Conservation (phyloP, 1,140 invertebrate species). For the Radopholus similis region DNA sequence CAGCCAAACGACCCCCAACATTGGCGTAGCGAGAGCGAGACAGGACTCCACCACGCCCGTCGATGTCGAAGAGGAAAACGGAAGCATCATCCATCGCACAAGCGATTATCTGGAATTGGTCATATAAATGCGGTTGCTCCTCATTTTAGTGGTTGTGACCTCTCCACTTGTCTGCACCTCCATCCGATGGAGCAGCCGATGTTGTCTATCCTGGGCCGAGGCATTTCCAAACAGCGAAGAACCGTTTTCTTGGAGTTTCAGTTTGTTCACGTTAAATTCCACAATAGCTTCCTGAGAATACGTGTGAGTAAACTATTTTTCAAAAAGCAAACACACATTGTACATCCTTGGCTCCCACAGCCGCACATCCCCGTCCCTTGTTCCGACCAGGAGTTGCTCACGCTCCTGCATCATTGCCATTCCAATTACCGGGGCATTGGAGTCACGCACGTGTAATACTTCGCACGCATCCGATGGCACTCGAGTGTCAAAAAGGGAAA, state of each 20-base stretch:
- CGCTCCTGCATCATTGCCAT: constrained; percentile 12
- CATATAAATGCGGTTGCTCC: not conserved
- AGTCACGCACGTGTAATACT: constrained; percentile 46
- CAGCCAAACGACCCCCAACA: constrained; percentile 1
- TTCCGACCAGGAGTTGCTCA: constrained; percentile 30
- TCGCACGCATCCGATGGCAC: constrained; percentile 32
- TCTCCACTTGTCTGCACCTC: constrained; percentile 15
- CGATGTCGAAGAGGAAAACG: constrained; percentile 38
- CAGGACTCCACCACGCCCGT: constrained; percentile 33
- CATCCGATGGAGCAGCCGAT: constrained; percentile 15
- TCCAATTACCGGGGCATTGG: constrained; percentile 35
- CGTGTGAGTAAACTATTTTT: not conserved
- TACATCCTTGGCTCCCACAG: constrained; percentile 45
- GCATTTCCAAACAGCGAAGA: not conserved
- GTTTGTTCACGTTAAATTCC: constrained; percentile 38
- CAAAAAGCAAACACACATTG: constrained; percentile 34
- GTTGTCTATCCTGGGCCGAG: not conserved
- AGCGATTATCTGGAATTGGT: constrained; percentile 22
- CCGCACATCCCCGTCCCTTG: constrained; percentile 34
- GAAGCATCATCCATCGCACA: constrained; percentile 37
- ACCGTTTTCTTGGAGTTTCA: not conserved
- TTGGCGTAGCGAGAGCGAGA: constrained; percentile 30
- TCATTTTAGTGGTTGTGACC: not conserved
- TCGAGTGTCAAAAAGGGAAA: constrained; percentile 33
- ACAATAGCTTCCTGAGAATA: constrained; percentile 37